Percentiles rank a stretch among this genome's conserved stretches.
Evolutionary conservation across 2,797 vertebrate species (phyloP).

Genomic region (Apogon hyalosoma): DNA sequence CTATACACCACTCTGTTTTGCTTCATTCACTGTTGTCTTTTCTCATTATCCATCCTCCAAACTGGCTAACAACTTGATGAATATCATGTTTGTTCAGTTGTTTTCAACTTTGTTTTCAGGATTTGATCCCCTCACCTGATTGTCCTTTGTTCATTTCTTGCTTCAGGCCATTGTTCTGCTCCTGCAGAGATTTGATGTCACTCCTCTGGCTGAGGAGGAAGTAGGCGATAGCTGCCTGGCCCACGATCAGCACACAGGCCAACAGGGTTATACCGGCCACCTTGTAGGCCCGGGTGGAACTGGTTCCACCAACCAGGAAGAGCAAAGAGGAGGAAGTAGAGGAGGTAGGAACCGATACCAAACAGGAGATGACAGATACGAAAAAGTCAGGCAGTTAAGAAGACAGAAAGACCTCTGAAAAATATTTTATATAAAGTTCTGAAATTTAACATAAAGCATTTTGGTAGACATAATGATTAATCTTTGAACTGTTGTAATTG

Average conservation of each 20-base stretch:
- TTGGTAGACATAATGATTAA: too few relatives aligned
- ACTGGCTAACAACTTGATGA: background rate
- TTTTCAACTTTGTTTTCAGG: background rate
- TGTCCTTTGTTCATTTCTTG: slow-evolving; percentile 70
- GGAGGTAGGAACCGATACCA: background rate
- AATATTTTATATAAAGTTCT: too few relatives aligned
- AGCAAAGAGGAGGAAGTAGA: too few relatives aligned
- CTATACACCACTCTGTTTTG: background rate
- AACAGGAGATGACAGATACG: background rate
- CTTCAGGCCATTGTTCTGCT: slow-evolving; percentile 72
- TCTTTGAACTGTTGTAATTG: too few relatives aligned
- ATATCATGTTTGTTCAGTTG: background rate
- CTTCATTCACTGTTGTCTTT: background rate
- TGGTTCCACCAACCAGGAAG: slow-evolving; percentile 34
- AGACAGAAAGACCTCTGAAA: too few relatives aligned
- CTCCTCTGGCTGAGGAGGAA: slow-evolving; percentile 86
- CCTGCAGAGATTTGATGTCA: slow-evolving; percentile 84
- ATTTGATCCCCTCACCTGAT: slow-evolving; percentile 56
- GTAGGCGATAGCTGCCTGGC: slow-evolving; percentile 88
- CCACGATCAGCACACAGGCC: slow-evolving; percentile 86
- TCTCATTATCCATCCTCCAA: background rate
- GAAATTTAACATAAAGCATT: too few relatives aligned
- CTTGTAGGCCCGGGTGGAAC: slow-evolving; percentile 71
- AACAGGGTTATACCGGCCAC: slow-evolving; percentile 87
- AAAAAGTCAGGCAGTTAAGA: background rate